These are phyloP conservation scores for Erannis defoliaria DNA, from an alignment of 2,888 invertebrate genomes.

Conservation along the genomic window DNA sequence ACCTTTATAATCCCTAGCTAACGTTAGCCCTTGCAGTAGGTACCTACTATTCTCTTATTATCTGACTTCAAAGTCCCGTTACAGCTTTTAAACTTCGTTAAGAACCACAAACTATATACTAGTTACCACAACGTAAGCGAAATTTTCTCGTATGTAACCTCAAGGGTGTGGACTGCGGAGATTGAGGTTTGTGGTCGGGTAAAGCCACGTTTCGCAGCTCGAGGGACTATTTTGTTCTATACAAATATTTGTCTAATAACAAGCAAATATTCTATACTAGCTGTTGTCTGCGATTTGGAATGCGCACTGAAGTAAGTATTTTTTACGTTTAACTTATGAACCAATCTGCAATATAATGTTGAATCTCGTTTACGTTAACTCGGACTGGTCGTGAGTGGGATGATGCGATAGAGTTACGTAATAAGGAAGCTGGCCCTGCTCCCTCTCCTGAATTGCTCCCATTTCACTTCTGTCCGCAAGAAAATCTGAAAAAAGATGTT, in stretches of 20 bases:
- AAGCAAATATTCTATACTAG: slow-evolving; percentile 1
- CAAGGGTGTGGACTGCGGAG: slow-evolving; percentile 1
- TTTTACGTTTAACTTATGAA: too few species aligned
- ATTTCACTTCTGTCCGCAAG: too few species aligned
- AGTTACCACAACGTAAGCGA: slow-evolving; percentile 13
- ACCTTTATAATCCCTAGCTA: too few species aligned
- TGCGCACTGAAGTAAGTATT: background rate
- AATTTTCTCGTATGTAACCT: slow-evolving; percentile 5
- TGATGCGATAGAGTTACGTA: too few species aligned
- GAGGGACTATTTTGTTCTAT: slow-evolving; percentile 1
- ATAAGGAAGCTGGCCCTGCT: too few species aligned
- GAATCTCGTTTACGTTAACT: too few species aligned
- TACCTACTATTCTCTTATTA: background rate
- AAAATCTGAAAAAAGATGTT: too few species aligned
- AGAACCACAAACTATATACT: slow-evolving; percentile 8
- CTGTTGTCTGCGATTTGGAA: background rate
- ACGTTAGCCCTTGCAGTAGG: background rate
- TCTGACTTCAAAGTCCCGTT: background rate
- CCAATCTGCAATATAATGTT: too few species aligned
- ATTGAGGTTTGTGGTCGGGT: slow-evolving; percentile 9
- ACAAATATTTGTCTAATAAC: slow-evolving; percentile 10
- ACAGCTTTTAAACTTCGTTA: slow-evolving; percentile 3
- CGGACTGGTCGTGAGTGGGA: too few species aligned
- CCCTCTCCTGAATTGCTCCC: too few species aligned
- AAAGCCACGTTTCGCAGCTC: slow-evolving; percentile 5